Evolutionary conservation across 2,797 vertebrate genomes (phyloP), one percentile per base, ranked within the genome.

Genomic region (Sebastes itinus): DNA sequence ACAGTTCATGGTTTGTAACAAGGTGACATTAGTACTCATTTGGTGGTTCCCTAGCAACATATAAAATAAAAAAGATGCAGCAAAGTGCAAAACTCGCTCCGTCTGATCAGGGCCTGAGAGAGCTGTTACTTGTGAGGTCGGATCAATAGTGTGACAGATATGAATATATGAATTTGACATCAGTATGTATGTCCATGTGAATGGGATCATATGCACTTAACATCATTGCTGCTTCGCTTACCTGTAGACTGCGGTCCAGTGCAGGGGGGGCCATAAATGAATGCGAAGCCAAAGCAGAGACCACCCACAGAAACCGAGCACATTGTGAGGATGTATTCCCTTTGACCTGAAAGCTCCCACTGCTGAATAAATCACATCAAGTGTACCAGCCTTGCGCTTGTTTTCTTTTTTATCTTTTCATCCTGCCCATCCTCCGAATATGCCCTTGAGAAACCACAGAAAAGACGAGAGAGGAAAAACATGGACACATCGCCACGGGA

Each of bases 331-430:
- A 89, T 92, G 87, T 83, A 86, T 90, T 93, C 89, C 86, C 87
- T 93, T 91, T 93, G 92, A 94, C 92, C 92, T 82, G 75, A 90
- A 92, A 88, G 83, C 87, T 75, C 84, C 72, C 69, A 78, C 65
- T 58, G 78, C 82, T 95, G 91, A 95, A 95, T 95, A 92, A 95
- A 93, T 92, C 91, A 95, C 93, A 90, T 89, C 87, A 88, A 74
- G 82, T 66, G 69, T 32, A 75, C 27, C 62, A 13, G 79, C 75
- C 77, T 85, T 82, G 75, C 67, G 59, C 72, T 71, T 58, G 32
- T 87, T 78, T 84, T 70, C 83, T 81, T 91, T 28, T 94, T 90
- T 88, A 87, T 92, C 84, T 90, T 86, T 90, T 54, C 56, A 87
- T 88, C 84, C 84, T 56, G 60, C 73, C 87, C 72, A 86, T 91